Conservation (phyloP, 1,140 invertebrate species). For the Drosophila navojoa region DNA sequence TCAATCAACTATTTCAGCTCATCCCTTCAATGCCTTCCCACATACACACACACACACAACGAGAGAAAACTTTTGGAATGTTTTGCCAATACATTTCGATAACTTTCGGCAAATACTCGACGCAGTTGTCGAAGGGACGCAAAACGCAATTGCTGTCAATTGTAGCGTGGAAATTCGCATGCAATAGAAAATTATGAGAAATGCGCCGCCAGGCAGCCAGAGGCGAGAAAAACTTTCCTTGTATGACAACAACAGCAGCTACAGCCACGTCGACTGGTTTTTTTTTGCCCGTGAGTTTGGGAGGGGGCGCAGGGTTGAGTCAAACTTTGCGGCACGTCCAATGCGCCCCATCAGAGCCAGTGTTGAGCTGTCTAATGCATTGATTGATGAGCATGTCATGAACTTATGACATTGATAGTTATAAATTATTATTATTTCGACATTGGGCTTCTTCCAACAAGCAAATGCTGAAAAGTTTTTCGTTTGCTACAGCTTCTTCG, state of each 20-base stretch:
- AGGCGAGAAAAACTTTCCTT: conserved; percentile 39
- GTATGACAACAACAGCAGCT: conserved; percentile 16
- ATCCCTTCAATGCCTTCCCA: neutral
- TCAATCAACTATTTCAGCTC: conserved; percentile 43
- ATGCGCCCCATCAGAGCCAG: conserved; percentile 1
- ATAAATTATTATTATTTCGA: conserved; percentile 81
- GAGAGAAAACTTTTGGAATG: conserved; percentile 40
- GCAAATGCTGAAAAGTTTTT: conserved; percentile 52
- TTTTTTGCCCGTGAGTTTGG: too few species aligned
- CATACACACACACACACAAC: neutral
- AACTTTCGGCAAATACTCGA: conserved; percentile 53
- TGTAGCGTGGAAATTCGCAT: conserved; percentile 61
- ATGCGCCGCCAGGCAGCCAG: conserved; percentile 32
- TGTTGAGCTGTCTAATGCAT: conserved; percentile 73
- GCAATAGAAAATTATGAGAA: conserved; percentile 68
- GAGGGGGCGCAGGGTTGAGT: conserved; percentile 14
- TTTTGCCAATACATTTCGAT: conserved; percentile 46
- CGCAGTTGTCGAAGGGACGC: neutral
- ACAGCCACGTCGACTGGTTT: conserved; percentile 3
- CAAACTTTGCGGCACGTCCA: conserved; percentile 22
- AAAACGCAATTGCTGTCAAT: conserved; percentile 72
- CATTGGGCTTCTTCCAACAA: conserved; percentile 59
- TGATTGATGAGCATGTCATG: conserved; percentile 81
- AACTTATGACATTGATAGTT: conserved; percentile 82
- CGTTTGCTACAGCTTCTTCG: conserved; percentile 1